These are phyloP conservation scores for Catamblyrhynchus diadema DNA, from an alignment of 2,797 vertebrate species.

Conservation along the genomic window DNA sequence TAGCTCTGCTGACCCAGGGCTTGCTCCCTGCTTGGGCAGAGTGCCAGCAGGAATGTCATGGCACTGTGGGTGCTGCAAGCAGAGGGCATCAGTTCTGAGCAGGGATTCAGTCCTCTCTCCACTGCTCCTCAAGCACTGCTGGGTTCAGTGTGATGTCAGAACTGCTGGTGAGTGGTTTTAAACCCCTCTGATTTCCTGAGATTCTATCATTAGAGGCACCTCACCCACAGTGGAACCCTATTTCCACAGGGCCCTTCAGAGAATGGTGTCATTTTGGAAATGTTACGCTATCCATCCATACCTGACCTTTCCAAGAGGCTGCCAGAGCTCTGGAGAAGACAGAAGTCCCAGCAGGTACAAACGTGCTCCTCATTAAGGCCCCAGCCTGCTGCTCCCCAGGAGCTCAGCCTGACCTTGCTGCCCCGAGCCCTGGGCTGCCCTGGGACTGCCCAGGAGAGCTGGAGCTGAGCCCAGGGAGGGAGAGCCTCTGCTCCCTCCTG, in stretches of 20 bases:
- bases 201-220: neutral
- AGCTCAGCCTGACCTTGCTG: neutral
- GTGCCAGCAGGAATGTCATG: neutral
- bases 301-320: neutral
- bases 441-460: too few relatives aligned
- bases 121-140: neutral
- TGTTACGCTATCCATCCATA: neutral
- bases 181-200: neutral
- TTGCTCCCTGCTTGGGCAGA: neutral
- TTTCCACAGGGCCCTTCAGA: neutral
- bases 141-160: neutral
- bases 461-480: accelerated
- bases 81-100: neutral
- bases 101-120: neutral
- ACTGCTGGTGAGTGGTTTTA: neutral
- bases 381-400: neutral
- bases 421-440: neutral
- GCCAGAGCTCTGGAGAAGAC: neutral
- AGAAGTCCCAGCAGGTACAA: neutral
- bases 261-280: neutral
- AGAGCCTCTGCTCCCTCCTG: neutral
- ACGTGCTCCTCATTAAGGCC: accelerated
- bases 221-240: neutral
- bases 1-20: neutral
- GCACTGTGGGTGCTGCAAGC: neutral